These are phyloP conservation scores for Frieseomelitta varia DNA, from an alignment of 1,140 invertebrate genomes.

Conservation along the genomic window DNA sequence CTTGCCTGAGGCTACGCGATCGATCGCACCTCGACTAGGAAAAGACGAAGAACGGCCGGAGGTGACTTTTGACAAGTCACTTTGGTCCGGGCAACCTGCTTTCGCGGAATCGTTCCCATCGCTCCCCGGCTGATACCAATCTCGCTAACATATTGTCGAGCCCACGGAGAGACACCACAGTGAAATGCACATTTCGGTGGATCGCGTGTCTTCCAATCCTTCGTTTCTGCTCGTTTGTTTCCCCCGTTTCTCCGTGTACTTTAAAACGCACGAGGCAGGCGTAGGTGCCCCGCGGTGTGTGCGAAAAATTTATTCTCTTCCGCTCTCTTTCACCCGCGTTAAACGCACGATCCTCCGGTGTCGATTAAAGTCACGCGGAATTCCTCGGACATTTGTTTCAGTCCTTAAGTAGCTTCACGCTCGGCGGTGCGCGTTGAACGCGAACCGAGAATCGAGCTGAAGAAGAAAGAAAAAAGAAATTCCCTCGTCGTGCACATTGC, in stretches of 20 bases:
- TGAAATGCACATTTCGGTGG: slow-evolving; percentile 49
- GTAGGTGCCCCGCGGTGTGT: slow-evolving; percentile 12
- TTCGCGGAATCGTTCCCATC: slow-evolving; percentile 55
- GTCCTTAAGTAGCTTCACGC: slow-evolving; percentile 9
- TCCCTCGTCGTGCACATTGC: slow-evolving; percentile 37
- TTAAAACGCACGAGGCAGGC: neutral
- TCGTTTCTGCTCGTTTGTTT: slow-evolving; percentile 13
- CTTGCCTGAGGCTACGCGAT: slow-evolving; percentile 49
- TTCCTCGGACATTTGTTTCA: neutral
- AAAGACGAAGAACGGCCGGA: neutral
- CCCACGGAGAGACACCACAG: slow-evolving; percentile 1
- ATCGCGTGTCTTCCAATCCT: slow-evolving; percentile 19
- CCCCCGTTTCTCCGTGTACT: neutral
- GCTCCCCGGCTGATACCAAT: slow-evolving; percentile 41
- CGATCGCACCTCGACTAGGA: slow-evolving; percentile 48
- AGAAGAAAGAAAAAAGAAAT: slow-evolving; percentile 28
- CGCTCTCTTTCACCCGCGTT: neutral
- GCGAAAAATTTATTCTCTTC: slow-evolving; percentile 1
- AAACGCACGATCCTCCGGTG: neutral
- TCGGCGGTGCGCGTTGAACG: no score
- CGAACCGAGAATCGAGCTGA: neutral
- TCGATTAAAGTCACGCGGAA: neutral
- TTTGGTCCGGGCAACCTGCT: slow-evolving; percentile 43
- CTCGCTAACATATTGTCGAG: slow-evolving; percentile 40
- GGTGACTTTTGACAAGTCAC: slow-evolving; percentile 64